Evolutionary conservation across 1,140 invertebrate species (phyloP).

Genomic region (Psix sp.): DNA sequence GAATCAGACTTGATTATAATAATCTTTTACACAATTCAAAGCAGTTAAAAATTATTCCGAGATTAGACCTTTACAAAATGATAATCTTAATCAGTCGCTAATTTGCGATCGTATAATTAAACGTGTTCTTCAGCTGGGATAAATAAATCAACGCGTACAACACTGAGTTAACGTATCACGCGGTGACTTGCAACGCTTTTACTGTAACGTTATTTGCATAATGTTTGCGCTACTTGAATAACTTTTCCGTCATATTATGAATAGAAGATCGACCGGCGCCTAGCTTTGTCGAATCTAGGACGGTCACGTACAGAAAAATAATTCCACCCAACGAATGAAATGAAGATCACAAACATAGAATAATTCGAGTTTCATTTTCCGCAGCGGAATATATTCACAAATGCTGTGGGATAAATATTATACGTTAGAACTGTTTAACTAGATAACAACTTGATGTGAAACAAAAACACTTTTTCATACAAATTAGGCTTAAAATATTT

Average conservation of each 20-base stretch:
- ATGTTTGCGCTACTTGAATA: conserved; percentile 54
- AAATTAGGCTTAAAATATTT: no score
- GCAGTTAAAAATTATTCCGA: no score
- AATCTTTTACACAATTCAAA: no score
- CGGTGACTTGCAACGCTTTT: conserved; percentile 50
- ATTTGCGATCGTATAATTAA: conserved; percentile 55
- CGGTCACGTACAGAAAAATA: conserved; percentile 53
- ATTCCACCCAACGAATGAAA: conserved; percentile 38
- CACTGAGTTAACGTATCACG: conserved; percentile 28
- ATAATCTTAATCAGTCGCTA: conserved; percentile 30
- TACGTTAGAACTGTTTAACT: no score
- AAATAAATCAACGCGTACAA: conserved; percentile 35
- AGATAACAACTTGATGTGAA: no score
- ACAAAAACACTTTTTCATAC: no score
- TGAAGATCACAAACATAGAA: conserved; percentile 48
- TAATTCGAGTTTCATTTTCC: conserved; percentile 44
- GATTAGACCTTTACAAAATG: no score
- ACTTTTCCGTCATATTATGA: conserved; percentile 50
- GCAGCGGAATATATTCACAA: conserved; percentile 20
- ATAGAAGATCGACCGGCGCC: conserved; percentile 50
- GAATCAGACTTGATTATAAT: no score
- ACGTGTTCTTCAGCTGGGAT: conserved; percentile 21
- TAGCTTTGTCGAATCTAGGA: conserved; percentile 50
- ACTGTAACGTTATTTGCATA: conserved; percentile 48
- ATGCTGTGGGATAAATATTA: no score